These are phyloP conservation scores for Podarcis siculus DNA, from an alignment of 2,797 vertebrate genomes.

Conservation along the genomic window DNA sequence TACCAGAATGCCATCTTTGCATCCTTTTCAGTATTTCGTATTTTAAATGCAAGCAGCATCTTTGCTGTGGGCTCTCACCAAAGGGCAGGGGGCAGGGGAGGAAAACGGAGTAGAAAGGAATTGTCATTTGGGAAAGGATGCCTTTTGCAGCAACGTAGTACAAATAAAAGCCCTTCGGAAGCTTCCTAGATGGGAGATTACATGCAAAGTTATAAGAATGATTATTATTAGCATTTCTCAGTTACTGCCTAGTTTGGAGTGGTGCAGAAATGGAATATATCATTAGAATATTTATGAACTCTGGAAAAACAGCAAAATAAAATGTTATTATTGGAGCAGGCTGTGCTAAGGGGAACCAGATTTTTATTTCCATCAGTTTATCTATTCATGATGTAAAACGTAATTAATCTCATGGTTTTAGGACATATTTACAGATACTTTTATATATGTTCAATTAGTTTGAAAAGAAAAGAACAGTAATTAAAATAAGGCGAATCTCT, in stretches of 20 bases:
- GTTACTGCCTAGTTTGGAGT: neutral
- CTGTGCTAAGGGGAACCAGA: neutral
- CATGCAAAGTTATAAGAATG: neutral
- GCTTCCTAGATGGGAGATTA: conserved; percentile 32
- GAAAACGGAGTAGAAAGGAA: conserved; percentile 41
- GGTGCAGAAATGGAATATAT: neutral
- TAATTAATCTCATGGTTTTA: neutral
- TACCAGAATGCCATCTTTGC: conserved; percentile 25
- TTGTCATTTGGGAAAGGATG: conserved; percentile 53
- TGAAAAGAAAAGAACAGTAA: neutral
- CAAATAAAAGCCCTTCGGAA: conserved; percentile 42
- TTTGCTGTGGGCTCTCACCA: conserved; percentile 47
- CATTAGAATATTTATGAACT: conserved; percentile 12
- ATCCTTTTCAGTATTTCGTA: conserved; percentile 30
- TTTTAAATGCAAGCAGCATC: conserved; percentile 32
- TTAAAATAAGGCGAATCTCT: neutral
- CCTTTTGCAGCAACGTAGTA: conserved; percentile 45
- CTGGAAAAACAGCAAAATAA: neutral
- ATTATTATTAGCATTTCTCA: conserved; percentile 21
- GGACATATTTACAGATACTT: neutral
- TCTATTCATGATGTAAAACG: neutral
- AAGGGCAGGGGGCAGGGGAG: neutral
- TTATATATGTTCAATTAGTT: neutral
- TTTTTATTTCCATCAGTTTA: neutral
- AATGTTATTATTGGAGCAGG: neutral